These are phyloP conservation scores for Rhabdomys dilectus DNA, from an alignment of 2,113 vertebrate genomes.

Conservation along the genomic window DNA sequence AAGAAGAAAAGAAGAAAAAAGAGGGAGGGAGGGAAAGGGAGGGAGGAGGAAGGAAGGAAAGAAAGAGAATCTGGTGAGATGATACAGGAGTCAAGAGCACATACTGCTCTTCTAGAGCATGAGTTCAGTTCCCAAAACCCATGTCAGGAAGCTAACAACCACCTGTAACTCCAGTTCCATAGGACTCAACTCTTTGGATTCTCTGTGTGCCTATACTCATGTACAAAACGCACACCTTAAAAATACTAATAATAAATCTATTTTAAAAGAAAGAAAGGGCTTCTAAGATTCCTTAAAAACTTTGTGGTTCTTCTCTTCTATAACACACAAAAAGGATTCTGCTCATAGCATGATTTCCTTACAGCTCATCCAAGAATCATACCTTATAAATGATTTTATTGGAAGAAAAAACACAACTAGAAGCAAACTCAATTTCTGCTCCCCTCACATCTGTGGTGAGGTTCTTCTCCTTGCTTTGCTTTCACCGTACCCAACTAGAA, in stretches of 20 bases:
- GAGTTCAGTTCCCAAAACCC: background rate
- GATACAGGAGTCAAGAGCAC: background rate
- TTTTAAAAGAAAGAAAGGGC: background rate
- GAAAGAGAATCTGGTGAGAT: background rate
- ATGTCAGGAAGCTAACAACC: background rate
- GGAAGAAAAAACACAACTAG: background rate
- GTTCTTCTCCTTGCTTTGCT: background rate
- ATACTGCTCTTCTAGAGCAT: background rate
- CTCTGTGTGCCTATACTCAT: background rate
- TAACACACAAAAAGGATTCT: background rate
- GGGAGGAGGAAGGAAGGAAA: background rate
- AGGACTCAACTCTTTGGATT: background rate
- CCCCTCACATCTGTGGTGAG: background rate
- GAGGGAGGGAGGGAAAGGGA: too few species aligned
- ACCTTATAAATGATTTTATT: constrained; percentile 35
- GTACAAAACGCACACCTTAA: background rate
- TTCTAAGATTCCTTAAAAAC: background rate
- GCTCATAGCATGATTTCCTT: background rate
- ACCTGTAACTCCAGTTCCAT: too few species aligned
- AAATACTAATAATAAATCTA: background rate
- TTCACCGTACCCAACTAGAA: background rate
- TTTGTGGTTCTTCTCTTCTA: background rate
- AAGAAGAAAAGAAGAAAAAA: too few species aligned
- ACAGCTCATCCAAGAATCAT: background rate
- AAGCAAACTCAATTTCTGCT: background rate